Base-by-base conservation (phyloP, 2,888 invertebrate genomes). In the Dilophus febrilis region DNA sequence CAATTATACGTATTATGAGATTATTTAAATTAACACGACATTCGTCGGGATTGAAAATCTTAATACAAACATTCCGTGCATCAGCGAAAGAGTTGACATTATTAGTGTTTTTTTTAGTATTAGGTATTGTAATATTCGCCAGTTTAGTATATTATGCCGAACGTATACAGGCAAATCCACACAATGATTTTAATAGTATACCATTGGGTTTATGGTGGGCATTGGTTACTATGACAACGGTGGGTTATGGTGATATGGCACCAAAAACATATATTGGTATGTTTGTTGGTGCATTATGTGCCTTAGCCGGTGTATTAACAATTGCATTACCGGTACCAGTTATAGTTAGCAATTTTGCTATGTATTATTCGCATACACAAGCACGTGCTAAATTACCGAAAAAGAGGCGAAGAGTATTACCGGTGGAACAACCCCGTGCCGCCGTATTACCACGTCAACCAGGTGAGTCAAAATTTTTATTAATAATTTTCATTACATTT, bases 201-300 rank as follows among this genome's bases (percentile, higher is more conserved):
- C 95, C 95, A 35, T 70, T 92, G 53, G 95, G 95, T 35, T 68
- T 95, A 48, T 95, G 95, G 95, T 97, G 95, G 95, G 95, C 95
- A 35, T 74, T 95, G 65, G 94, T 95, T 49, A 95, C 95, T 49
- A 95, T 97, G 95, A 97, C 95, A 50, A 92, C 91, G 1, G 94
- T 95, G 43, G 95, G 95, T 34, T 97, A 95, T 62, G 95, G 95
- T 43, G 94, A 95, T 65, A 95, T 95, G 92, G 91, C 85, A 50
- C 94, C 95, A 45, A 94, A 94, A 65, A 95, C 95, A 33, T 95
- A 95, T 62, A 84, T 91, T 47, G 95, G 95, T 48, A 95, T 95
- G 95, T 91, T 95, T 60, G 94, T 95, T 48, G 95, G 95, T 49
- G 92, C 94, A 13, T 72, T 98, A 37, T 98, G 97, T 66, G 97